Percentiles rank a stretch among this genome's conserved stretches.
Evolutionary conservation across 2,113 vertebrate species (phyloP).

Genomic region (Clarias macrocephalus): DNA sequence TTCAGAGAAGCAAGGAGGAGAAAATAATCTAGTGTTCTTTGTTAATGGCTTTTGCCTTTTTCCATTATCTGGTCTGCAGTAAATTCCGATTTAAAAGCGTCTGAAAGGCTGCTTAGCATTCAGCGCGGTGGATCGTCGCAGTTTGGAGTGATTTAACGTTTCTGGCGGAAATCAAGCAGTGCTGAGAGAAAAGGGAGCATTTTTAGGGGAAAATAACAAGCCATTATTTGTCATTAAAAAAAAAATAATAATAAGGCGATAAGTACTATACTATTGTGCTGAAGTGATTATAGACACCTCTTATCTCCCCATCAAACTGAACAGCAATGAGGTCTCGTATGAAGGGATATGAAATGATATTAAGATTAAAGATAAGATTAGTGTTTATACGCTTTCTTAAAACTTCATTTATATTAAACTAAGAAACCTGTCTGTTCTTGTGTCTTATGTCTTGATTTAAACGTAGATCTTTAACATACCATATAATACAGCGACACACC

Average conservation of each 20-base stretch:
- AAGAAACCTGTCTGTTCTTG: neutral
- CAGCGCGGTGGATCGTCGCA: neutral
- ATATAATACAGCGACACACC: neutral
- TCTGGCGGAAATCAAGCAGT: neutral
- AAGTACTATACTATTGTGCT: neutral
- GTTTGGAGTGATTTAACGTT: neutral
- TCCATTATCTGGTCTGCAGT: slow-evolving; percentile 33
- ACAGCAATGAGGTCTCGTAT: neutral
- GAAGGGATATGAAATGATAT: neutral
- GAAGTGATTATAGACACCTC: neutral
- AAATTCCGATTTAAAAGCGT: slow-evolving; percentile 27
- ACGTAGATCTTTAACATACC: neutral
- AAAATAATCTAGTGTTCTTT: slow-evolving; percentile 35
- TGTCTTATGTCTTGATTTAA: neutral
- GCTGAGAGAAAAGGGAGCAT: neutral
- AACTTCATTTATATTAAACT: neutral
- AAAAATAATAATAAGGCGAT: neutral
- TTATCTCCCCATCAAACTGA: neutral
- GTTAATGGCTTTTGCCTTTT: slow-evolving; percentile 25
- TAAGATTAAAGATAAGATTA: neutral
- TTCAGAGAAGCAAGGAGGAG: slow-evolving; percentile 6
- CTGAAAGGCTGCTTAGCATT: slow-evolving; percentile 37
- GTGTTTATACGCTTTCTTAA: neutral
- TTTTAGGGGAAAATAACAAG: neutral
- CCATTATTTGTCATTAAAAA: neutral